Conservation (phyloP, 2,888 invertebrate genomes). For the Drosophila paracracens region DNA sequence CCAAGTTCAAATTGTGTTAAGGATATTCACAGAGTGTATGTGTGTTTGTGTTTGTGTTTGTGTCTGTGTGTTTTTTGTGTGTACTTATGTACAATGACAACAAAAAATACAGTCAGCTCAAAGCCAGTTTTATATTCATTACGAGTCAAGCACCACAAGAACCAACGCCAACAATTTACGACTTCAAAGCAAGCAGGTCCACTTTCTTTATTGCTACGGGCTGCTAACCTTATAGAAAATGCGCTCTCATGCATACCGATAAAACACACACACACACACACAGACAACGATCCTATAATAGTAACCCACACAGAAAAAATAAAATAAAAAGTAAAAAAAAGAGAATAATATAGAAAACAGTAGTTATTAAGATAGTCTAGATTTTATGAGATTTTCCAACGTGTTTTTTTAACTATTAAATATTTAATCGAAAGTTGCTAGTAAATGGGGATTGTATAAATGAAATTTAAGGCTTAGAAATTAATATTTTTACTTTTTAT, state of each 20-base stretch:
- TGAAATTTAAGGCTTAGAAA: background rate
- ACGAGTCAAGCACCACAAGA: slow-evolving; percentile 43
- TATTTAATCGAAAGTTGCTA: background rate
- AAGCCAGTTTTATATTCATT: slow-evolving; percentile 71
- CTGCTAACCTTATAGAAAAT: slow-evolving; percentile 43
- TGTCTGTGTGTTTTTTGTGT: slow-evolving; percentile 5
- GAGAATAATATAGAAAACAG: background rate
- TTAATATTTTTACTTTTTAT: background rate
- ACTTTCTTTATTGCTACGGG: slow-evolving; percentile 50
- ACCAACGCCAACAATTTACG: slow-evolving; percentile 63
- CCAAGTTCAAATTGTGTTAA: slow-evolving; percentile 38
- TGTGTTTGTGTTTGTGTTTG: background rate
- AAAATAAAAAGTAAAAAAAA: slow-evolving; percentile 12
- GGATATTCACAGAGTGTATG: slow-evolving; percentile 35
- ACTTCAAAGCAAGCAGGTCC: slow-evolving; percentile 52
- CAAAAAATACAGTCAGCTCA: slow-evolving; percentile 57
- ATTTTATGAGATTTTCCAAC: background rate
- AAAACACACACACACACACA: slow-evolving; percentile 14
- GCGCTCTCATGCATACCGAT: slow-evolving; percentile 29
- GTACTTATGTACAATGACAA: slow-evolving; percentile 16
- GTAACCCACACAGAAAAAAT: slow-evolving; percentile 13
- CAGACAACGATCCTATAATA: background rate
- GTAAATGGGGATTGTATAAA: background rate
- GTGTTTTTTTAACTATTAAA: background rate
- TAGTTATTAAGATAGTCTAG: slow-evolving; percentile 12